phyloP scores from a whole-genome alignment of 2,797 vertebrate species.

The Antrozous pallidus region DNA sequence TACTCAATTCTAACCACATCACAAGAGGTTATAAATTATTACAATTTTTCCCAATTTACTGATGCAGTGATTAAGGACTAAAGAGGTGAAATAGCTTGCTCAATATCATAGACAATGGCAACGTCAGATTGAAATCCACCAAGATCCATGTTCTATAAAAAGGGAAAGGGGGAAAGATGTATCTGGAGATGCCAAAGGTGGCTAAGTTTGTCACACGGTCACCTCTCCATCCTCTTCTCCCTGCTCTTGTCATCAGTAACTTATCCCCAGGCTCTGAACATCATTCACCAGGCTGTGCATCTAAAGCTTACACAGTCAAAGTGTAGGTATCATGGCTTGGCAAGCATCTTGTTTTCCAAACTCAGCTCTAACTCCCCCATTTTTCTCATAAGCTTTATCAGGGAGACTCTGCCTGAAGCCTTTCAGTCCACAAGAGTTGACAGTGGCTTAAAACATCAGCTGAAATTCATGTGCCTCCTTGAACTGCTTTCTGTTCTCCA shows the following conservation, averaged over 20 bases:
- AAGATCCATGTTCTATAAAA: background rate
- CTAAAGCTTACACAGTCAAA: slow-evolving; percentile 73
- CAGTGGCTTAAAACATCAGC: slow-evolving; percentile 83
- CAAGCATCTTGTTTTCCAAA: slow-evolving; percentile 82
- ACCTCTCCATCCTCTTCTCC: background rate
- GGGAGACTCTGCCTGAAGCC: slow-evolving; percentile 80
- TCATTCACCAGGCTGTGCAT: slow-evolving; percentile 60
- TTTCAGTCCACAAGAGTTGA: slow-evolving; percentile 79
- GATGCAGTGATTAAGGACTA: background rate
- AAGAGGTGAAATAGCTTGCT: background rate
- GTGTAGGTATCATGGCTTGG: slow-evolving; percentile 78
- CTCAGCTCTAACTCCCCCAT: slow-evolving; percentile 82
- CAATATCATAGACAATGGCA: background rate
- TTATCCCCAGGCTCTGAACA: slow-evolving; percentile 61
- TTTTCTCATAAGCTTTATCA: slow-evolving; percentile 84
- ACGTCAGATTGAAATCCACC: background rate
- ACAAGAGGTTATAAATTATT: background rate
- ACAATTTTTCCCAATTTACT: background rate
- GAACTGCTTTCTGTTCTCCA: slow-evolving; percentile 80
- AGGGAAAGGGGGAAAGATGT: background rate
- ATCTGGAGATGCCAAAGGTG: background rate
- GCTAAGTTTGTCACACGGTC: slow-evolving; percentile 58
- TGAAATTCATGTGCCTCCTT: slow-evolving; percentile 83
- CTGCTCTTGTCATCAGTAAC: slow-evolving; percentile 27
- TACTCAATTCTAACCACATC: background rate